Evolutionary conservation across 1,140 invertebrate genomes (phyloP), one percentile per base, ranked within the genome.

Genomic region (Trigoniulus corallinus): DNA sequence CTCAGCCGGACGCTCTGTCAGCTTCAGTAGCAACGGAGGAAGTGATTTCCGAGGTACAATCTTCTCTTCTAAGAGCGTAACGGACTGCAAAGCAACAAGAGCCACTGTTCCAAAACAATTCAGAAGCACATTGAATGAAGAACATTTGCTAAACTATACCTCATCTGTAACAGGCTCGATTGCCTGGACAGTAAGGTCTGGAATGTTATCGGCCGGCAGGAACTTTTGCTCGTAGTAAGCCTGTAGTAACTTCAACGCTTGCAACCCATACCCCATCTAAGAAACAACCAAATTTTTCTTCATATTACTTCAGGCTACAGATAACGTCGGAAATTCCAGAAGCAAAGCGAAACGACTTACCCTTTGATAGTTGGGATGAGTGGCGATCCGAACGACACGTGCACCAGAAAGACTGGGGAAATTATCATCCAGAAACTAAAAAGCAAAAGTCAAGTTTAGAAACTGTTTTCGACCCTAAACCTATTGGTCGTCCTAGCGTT

Each of bases 321-420:
- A 39, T 39, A 39, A 39, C 18, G 37, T 39, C n/a, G n/a, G 37
- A 12, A 39, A 12, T 13, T 10, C 42, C 7, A 44, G 4, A 10
- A 44, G 18, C 18, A 41, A 3, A 22, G 18, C 20, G 24, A 48
- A 24, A 46, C 20, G 56, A 54, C 67, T 65, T 71, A 88, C 84
- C 56, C 81, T 72, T 70, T 97, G 92, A 67, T 96, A 97, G 57
- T 96, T 88, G 0, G 96, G 95, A 78, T 99, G 93, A 1, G 94
- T 97, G 1, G 95, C 95, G 51, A 99, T 94, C 37, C 95, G 72
- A 18, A 99, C 87, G 50, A 98, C 78, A 53, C 95, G 73, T 18
- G 84, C 91, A 4, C 95, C 95, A 53, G 84, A 79, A 1, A 98
- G 70, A 48, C 78, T 76, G 7, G 91, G 85, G 67, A 99, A 98